A percentile compares a stretch with the other conserved stretches of the same genome.
phyloP scores from a whole-genome alignment of 1,140 invertebrate genomes.

The Drosophila hydei region DNA sequence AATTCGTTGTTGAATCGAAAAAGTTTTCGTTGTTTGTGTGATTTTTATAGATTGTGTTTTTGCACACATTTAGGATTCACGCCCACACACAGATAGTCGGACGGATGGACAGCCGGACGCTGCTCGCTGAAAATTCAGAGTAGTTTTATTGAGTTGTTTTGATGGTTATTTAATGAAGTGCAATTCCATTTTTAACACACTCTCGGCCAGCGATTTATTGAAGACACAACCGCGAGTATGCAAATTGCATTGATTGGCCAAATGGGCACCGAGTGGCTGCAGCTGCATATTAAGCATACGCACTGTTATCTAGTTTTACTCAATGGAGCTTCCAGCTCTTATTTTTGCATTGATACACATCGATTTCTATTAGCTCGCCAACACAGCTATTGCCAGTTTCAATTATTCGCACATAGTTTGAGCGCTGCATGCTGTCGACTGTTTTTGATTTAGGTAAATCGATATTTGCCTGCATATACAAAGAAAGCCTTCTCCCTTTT shows the following conservation, averaged over 20 bases:
- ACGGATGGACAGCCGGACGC: not conserved
- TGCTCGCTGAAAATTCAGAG: slow-evolving; percentile 56
- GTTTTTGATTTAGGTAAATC: no score
- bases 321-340: slow-evolving; percentile 17
- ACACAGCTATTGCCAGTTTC: no score
- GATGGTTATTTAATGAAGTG: slow-evolving; percentile 80
- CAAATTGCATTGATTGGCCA: slow-evolving; percentile 6
- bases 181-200: slow-evolving; percentile 66
- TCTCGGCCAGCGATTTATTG: slow-evolving; percentile 62
- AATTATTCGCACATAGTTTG: no score
- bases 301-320: slow-evolving; percentile 1
- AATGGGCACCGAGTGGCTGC: slow-evolving; percentile 53
- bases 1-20: slow-evolving; percentile 74
- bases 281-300: slow-evolving; percentile 63
- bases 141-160: slow-evolving; percentile 80
- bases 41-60: slow-evolving; percentile 50
- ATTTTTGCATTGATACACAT: slow-evolving; percentile 12
- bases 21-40: slow-evolving; percentile 64
- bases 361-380: no score
- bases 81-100: not conserved
- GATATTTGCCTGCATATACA: no score
- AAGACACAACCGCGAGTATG: slow-evolving; percentile 32
- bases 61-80: not conserved
- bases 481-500: no score
- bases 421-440: no score